phyloP scores from a whole-genome alignment of 2,888 invertebrate species.

The Tromatobia lineatoria region DNA sequence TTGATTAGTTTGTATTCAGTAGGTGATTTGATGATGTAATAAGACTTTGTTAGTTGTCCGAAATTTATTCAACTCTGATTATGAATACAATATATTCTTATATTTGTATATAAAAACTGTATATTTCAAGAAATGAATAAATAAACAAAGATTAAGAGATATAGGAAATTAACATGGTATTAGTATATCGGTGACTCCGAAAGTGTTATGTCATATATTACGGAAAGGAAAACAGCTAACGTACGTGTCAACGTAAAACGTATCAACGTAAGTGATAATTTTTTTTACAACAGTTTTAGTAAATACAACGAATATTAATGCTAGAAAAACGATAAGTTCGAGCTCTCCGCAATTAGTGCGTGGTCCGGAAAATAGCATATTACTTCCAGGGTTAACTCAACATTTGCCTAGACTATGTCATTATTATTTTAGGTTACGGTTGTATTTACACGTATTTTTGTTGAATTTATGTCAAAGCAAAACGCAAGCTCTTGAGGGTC shows the following conservation, averaged over 20 bases:
- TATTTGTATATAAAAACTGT: conserved; percentile 61
- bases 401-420: conserved; percentile 44
- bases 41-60: conserved; percentile 16
- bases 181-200: conserved; percentile 43
- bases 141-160: conserved; percentile 49
- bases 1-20: neutral
- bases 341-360: neutral
- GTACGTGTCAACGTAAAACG: too few relatives aligned
- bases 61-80: conserved; percentile 61
- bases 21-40: neutral
- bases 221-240: conserved; percentile 49
- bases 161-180: conserved; percentile 44
- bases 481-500: conserved; percentile 45
- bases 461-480: conserved; percentile 52
- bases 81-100: conserved; percentile 60
- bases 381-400: conserved; percentile 39
- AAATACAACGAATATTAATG: conserved; percentile 50
- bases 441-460: conserved; percentile 63
- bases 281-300: conserved; percentile 45
- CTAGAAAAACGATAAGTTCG: neutral
- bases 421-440: conserved; percentile 46
- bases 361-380: conserved; percentile 30
- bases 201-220: conserved; percentile 47
- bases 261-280: conserved; percentile 49
- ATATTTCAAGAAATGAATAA: conserved; percentile 44